phyloP scores from a whole-genome alignment of 2,797 vertebrate genomes.

The Artibeus jamaicensis region DNA sequence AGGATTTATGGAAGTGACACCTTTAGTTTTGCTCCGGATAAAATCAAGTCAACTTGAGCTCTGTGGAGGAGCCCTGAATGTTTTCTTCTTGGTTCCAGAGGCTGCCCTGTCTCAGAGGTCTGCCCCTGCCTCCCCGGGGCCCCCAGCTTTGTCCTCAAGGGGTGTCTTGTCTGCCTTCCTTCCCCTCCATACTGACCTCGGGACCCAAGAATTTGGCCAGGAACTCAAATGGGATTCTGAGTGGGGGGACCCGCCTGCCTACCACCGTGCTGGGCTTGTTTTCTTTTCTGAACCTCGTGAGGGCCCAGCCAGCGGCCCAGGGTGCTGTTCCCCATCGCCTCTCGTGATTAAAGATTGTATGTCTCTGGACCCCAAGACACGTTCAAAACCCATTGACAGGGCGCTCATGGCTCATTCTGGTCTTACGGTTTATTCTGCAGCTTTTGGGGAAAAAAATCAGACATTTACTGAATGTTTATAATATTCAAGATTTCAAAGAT shows the following conservation, averaged over 20 bases:
- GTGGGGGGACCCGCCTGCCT: accelerated
- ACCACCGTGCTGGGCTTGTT: neutral
- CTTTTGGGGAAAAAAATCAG: neutral
- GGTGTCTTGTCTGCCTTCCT: neutral
- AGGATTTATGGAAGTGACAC: neutral
- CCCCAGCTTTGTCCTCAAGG: neutral
- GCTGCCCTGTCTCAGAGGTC: no score
- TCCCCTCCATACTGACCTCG: neutral
- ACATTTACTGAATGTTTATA: neutral
- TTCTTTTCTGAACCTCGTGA: neutral
- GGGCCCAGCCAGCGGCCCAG: neutral
- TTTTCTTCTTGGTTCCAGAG: neutral
- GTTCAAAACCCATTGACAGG: neutral
- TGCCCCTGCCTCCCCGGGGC: neutral
- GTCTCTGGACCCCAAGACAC: neutral
- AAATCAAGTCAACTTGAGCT: neutral
- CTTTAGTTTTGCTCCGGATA: neutral
- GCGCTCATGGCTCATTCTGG: neutral
- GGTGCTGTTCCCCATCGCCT: no score
- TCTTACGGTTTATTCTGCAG: neutral
- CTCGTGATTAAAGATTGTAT: neutral
- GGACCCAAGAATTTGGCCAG: neutral
- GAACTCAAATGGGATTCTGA: neutral
- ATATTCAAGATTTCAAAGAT: neutral
- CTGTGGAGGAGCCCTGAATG: accelerated